Evolutionary conservation across 1,140 invertebrate genomes (phyloP), one percentile per base, ranked within the genome.

Genomic region (Aphelenchoides fujianensis): DNA sequence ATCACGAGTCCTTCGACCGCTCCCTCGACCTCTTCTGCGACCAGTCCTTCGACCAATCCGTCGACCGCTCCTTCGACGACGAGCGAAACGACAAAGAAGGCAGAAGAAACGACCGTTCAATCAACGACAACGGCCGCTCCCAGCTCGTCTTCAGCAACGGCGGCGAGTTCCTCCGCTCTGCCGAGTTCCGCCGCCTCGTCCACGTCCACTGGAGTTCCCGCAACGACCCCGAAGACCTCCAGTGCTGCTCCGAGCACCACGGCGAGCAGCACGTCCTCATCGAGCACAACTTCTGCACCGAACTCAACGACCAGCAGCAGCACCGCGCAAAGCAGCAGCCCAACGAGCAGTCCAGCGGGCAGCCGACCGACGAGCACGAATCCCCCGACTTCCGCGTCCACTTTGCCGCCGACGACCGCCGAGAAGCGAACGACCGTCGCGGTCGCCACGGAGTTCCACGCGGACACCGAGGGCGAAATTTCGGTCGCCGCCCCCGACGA

Each of bases 111-210:
- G 7, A 28, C 67, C 41, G 32, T 62, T 1, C 16, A 61, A 61
- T 19, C 64, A 68, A 68, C 64, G 68, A 68, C 63, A 68, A 68
- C 64, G 31, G 48, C 30, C 53, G 63, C 57, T 28, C 9, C 9
- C 19, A 59, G 57, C 9, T 9, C 19, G 0, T 1, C n/a, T n/a
- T n/a, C 63, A 0, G 12, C 63, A 66, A 66, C 63, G 34, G 12
- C 12, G 23, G 34, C 63, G 23, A 1, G n/a, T 27, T 54, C 59
- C 12, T 63, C 9, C n/a, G 12, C n/a, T 66, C 63, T 61, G n/a
- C 31, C 16, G 41, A 16, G 12, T 9, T 27, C 67, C 23, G n/a
- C 48, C 2, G 35, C 9, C 12, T 12, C 12, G 19, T 16, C 57
- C 16, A 61, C 19, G 12, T 53, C 57, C 16, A 53, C 57, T 16